Evolutionary conservation across 2,113 vertebrate species (phyloP), one percentile per base, ranked within the genome.

Genomic region (Oreochromis spilurus): DNA sequence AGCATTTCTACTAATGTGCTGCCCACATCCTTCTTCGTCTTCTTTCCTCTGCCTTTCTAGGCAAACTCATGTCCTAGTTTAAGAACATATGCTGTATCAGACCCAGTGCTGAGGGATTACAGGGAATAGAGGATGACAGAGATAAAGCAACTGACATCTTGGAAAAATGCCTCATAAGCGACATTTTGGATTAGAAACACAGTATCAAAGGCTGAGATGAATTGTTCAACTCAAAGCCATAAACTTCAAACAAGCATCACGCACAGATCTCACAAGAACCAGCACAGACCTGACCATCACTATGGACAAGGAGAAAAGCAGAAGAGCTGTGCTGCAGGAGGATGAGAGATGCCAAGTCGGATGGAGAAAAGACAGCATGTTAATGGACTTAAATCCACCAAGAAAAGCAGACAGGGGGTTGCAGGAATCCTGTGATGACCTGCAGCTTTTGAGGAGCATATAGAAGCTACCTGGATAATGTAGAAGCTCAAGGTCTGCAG

Each of bases 81-180:
- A 86, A 87, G 67, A 91, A 81, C 88, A 89, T 86, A 78, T 87
- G 86, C 83, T 84, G 83, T 78, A 90, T 91, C 86, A 91, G 88
- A 81, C 54, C 50, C 79, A 75, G 72, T 26, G 60, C 29, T 52
- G 54, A 62, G 2, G 55, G 48, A 84, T 85, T 50, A 62, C 77
- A 70, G 91, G 86, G 89, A 92, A 85, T 70, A 88, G 89, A 75
- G 40, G 87, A 84, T 86, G 86, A 89, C 84, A 62, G 79, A 87
- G 83, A 92, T 88, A 81, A 92, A 93, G 77, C 91, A 72, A 81
- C 82, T 84, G 84, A 88, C 87, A 91, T 88, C 62, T 94, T 81
- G 88, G 75, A 91, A 90, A 89, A 83, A 60, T 87, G 84, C 82
- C 77, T 91, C 80, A 57, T 82, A 83, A 86, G 60, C 48, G 81